Evolutionary conservation across 1,140 invertebrate species (phyloP), one percentile per base, ranked within the genome.

Genomic region (Aphelinus atriplicis): DNA sequence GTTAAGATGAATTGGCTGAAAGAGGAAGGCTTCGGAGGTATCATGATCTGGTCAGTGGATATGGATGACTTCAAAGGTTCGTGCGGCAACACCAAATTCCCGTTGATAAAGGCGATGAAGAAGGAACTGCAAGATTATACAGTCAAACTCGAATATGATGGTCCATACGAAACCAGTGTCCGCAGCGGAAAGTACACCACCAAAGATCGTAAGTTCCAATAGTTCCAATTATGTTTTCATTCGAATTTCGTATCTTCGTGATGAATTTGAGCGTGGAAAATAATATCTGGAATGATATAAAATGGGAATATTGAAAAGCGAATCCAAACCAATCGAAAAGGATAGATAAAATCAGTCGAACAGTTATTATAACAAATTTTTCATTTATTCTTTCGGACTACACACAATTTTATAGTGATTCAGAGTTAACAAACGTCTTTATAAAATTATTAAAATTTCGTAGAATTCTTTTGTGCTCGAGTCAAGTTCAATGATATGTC

Each of bases 11-110:
- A 93, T 63, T 99, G 96, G 96, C 89, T 98, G 58, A 97, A 96
- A 83, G 94, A 97, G 82, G 93, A 96, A 90, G 95, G 95, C 9
- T 96, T 97, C 80, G 96, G 96, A 63, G 98, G 98, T 46, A 95
- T 97, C 10, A 98, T 99, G 96, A 94, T 99, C 9, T 99, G 97
- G 97, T 97, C 96, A 1, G 91, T 97, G 9, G 96, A 98, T 82
- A 96, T 97, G 95, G 96, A 99, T 81, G 97, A 99, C 85, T 98
- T 98, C 88, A 89, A 91, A 75, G 96, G 96, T 43, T 90, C 91
- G 43, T 98, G 97, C 84, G 95, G 96, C n/a, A 93, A 92, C 60
- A 95, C 94, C 43, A 95, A 95, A 83, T 98, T 95, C 87, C 97
- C 97, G 1, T 87, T 99, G 50, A 92, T 98, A 50, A 95, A 92